These are phyloP conservation scores for Aporophyla nigra DNA, from an alignment of 2,888 invertebrate species.

Conservation along the genomic window DNA sequence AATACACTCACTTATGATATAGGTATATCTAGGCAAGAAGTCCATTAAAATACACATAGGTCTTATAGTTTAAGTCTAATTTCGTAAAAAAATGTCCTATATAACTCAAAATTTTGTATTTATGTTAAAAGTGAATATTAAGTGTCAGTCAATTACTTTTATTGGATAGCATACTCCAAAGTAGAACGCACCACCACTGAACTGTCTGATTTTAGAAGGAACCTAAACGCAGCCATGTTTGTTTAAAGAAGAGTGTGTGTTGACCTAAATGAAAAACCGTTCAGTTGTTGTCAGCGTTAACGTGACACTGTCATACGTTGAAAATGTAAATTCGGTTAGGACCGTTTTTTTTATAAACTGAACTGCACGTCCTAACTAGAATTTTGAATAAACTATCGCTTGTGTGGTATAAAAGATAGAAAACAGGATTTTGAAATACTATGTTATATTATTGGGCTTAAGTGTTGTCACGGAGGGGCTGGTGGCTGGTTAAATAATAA, in stretches of 20 bases:
- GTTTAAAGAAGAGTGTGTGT: not conserved
- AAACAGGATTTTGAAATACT: not conserved
- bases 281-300: not conserved
- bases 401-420: not conserved
- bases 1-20: not conserved
- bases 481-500: not conserved
- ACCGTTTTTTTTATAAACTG: not conserved
- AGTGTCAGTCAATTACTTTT: not conserved
- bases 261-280: not conserved
- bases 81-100: not conserved
- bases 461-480: not conserved
- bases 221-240: not conserved
- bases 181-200: not conserved
- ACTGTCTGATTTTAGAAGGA: not conserved
- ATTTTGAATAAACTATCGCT: not conserved
- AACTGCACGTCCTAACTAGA: not conserved
- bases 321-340: not conserved
- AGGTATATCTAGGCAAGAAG: not conserved
- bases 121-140: not conserved
- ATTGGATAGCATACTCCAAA: not conserved
- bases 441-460: not conserved
- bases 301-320: not conserved
- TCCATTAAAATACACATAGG: not conserved
- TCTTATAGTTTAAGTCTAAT: not conserved
- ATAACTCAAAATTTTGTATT: not conserved